These are phyloP conservation scores for Zapus hudsonius DNA, from an alignment of 2,113 vertebrate genomes.

Conservation along the genomic window DNA sequence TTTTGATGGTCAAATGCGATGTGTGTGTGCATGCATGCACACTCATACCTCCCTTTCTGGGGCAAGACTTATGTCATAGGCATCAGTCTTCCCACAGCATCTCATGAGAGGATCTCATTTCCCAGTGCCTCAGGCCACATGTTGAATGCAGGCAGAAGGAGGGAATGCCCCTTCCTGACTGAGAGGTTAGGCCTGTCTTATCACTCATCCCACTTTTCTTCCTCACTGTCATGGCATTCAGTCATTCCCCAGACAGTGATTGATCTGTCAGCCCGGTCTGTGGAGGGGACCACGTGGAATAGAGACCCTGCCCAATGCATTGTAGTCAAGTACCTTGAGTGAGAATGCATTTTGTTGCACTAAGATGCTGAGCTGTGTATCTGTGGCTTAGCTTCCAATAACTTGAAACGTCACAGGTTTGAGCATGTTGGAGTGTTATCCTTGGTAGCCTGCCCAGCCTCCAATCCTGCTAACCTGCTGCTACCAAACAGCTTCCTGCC, in stretches of 20 bases:
- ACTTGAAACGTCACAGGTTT: conserved; percentile 17
- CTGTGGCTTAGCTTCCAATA: conserved; percentile 24
- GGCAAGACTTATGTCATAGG: background rate
- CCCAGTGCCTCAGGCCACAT: background rate
- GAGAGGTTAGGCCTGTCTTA: background rate
- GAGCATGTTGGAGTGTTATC: background rate
- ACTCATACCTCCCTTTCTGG: background rate
- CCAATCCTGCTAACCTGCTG: conserved; percentile 17
- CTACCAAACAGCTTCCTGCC: conserved; percentile 31
- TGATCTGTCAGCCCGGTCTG: background rate
- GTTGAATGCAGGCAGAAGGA: background rate
- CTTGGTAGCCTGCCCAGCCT: conserved; percentile 40
- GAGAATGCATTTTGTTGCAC: background rate
- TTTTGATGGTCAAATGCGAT: background rate
- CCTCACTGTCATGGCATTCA: background rate
- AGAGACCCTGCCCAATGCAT: background rate
- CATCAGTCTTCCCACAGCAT: background rate
- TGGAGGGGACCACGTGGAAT: background rate
- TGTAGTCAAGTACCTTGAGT: background rate
- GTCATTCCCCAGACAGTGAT: background rate
- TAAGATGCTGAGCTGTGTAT: background rate
- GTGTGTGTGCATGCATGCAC: background rate
- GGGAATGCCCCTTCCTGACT: background rate
- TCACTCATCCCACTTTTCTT: background rate
- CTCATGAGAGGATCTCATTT: background rate